A percentile compares a stretch with the other conserved stretches of the same genome.
These are phyloP conservation scores for Patagioenas fasciata DNA, from an alignment of 2,113 vertebrate species.

Conservation along the genomic window DNA sequence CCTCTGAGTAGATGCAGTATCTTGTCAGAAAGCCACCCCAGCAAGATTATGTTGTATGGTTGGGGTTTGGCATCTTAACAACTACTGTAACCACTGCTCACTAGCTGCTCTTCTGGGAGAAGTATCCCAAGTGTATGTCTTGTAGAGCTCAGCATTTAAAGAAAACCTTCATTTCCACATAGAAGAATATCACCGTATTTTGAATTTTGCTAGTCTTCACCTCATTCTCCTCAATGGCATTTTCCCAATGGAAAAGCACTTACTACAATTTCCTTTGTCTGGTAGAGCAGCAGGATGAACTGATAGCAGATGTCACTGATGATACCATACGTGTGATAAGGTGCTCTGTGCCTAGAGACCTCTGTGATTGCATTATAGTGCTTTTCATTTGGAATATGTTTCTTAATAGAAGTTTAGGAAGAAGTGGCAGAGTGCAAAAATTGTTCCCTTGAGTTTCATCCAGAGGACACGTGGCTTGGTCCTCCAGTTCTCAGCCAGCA, in stretches of 20 bases:
- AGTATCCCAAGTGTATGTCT: not conserved
- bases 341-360: not conserved
- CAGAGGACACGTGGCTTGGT: not conserved
- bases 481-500: not conserved
- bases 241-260: not conserved
- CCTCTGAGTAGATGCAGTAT: not conserved
- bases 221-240: not conserved
- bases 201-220: not conserved
- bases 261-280: not conserved
- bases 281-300: not conserved
- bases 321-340: rapidly evolving
- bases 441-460: not conserved
- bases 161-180: not conserved
- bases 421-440: not conserved
- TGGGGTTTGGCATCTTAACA: not conserved
- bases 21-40: not conserved
- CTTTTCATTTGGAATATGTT: not conserved
- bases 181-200: not conserved
- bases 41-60: not conserved
- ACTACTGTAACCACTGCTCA: not conserved
- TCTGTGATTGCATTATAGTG: not conserved
- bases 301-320: not conserved
- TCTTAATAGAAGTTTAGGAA: not conserved
- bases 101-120: not conserved
- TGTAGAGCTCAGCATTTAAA: not conserved